Percentiles rank a stretch among this genome's conserved stretches.
phyloP scores from a whole-genome alignment of 2,888 invertebrate species.

The Diaphora mendica region DNA sequence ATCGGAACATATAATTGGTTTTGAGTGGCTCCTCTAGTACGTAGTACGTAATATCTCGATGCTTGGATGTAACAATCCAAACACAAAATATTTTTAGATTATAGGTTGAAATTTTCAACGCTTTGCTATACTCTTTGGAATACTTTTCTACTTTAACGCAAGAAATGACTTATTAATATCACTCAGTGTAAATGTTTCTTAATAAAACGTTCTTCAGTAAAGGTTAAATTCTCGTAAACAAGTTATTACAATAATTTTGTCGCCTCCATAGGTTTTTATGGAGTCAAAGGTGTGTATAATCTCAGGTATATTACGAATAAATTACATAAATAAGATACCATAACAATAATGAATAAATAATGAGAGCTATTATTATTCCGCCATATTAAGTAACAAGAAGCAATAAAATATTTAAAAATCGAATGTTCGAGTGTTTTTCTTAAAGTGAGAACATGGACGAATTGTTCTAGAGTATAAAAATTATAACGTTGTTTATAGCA shows the following conservation, averaged over 20 bases:
- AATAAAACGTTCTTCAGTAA: not conserved
- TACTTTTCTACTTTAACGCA: too few species aligned
- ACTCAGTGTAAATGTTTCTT: not conserved
- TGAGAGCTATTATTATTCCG: not conserved
- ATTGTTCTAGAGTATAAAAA: constrained; percentile 15
- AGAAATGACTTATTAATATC: too few species aligned
- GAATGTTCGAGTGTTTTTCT: not conserved
- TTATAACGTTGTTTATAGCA: constrained; percentile 29
- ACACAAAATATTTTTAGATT: too few species aligned
- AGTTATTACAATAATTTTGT: not conserved
- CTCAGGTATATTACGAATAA: not conserved
- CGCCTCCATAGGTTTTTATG: not conserved
- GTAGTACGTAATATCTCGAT: too few species aligned
- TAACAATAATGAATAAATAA: not conserved
- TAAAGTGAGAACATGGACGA: constrained; percentile 37
- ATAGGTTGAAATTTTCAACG: too few species aligned
- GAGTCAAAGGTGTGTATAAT: not conserved
- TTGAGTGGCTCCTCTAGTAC: too few species aligned
- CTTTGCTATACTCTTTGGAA: too few species aligned
- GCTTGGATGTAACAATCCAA: too few species aligned
- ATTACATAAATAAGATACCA: not conserved
- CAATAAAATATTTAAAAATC: not conserved
- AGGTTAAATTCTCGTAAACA: not conserved
- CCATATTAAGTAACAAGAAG: not conserved
- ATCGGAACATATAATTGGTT: too few species aligned